Evolutionary conservation across 2,113 vertebrate species (phyloP), one percentile per base, ranked within the genome.

Genomic region (Callopanchax toddi): DNA sequence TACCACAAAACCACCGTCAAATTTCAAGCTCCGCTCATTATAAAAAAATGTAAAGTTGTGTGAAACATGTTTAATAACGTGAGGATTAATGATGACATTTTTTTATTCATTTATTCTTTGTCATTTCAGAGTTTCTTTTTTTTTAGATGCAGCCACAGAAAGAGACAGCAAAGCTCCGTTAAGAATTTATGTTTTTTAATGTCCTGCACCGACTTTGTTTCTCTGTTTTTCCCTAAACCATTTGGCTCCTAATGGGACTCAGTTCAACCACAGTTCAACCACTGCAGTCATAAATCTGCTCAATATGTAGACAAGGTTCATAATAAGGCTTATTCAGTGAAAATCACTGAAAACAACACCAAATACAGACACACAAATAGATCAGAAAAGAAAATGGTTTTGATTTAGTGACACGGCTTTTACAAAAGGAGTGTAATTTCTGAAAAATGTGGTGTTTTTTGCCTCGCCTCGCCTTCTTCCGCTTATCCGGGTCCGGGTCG

Each of bases 1-100:
- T 71, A 69, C 76, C 71, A 6, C 74, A 71, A 77, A 40, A 63
- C 58, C 63, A 75, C 74, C 73, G 71, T 81, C 55, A 86, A 51
- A 77, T 83, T 77, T 78, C 13, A 67, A 60, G 39, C 53, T 56
- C 40, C 50, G 49, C 64, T 73, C 50, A 78, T 62, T 46, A 49
- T 6, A 67, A 72, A 61, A 55, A 53, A 60, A 32, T 1, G 10
- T 8, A 72, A 64, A 53, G 29, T 23, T 60, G 12, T 51, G 12
- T 15, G 44, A 70, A 74, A 78, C 78, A 78, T 44, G 67, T 80
- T 78, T 78, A 73, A 78, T 70, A 70, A 73, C 50, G 52, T 5
- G 5, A 59, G 50, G 59, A 70, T 72, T 52, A 43, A 65, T 60
- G 22, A 25, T 53, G 22, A 71, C 12, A 37, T 59, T 66, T 60